phyloP scores from a whole-genome alignment of 2,888 invertebrate genomes.

The Sminthurinus aureus region DNA sequence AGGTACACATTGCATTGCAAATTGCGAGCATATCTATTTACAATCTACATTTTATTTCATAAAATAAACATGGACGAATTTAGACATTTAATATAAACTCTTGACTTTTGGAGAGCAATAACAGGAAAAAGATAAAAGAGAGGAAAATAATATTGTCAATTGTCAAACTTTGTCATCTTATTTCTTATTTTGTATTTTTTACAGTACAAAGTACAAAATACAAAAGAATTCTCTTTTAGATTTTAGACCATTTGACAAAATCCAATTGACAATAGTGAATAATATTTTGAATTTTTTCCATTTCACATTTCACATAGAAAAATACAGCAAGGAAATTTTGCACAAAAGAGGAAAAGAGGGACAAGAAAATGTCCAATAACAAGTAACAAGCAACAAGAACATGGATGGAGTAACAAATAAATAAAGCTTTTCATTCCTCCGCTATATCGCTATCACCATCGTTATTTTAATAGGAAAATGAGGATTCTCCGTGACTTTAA shows the following conservation, averaged over 20 bases:
- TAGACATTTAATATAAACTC: neutral
- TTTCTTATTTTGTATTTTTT: neutral
- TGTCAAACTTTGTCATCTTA: neutral
- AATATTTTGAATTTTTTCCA: neutral
- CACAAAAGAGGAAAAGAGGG: neutral
- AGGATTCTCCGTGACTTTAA: slow-evolving; percentile 23
- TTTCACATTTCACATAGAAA: neutral
- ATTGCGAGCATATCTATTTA: too few relatives aligned
- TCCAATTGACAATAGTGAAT: neutral
- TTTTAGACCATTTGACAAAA: too few relatives aligned
- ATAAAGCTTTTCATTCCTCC: neutral
- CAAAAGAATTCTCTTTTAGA: too few relatives aligned
- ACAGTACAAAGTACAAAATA: neutral
- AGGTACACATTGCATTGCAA: too few relatives aligned
- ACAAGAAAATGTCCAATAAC: neutral
- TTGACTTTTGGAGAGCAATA: neutral
- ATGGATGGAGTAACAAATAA: neutral
- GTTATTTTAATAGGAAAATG: neutral
- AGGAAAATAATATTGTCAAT: neutral
- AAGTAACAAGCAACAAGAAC: neutral
- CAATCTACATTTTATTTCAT: too few relatives aligned
- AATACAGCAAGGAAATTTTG: too few relatives aligned
- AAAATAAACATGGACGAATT: neutral
- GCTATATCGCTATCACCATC: too few relatives aligned
- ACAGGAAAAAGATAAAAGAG: neutral